Evolutionary conservation across 2,888 invertebrate genomes (phyloP), one percentile per base, ranked within the genome.

Genomic region (Mythimna ferrago): DNA sequence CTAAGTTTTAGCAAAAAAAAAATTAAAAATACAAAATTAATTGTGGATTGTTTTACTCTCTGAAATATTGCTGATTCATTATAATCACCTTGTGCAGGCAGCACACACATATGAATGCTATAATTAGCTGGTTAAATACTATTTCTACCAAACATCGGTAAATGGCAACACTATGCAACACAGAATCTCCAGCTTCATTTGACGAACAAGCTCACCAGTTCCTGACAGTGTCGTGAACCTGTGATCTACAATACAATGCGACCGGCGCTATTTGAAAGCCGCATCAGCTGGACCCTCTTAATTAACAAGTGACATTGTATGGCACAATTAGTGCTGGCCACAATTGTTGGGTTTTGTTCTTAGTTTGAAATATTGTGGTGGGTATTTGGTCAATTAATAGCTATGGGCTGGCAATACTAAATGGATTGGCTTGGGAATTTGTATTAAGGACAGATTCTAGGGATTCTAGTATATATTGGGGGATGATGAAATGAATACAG

Each of bases 261-360:
- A 76, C 73, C 80, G 70, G 73, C 83, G 81, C 73, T 67, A 81
- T 86, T 84, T 88, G 85, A 89, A 89, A 89, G 88, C 80, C 77
- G 80, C 84, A 73, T 85, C 87, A 86, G 71, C 71, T 78, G 83
- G 71, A 76, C 71, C 72, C 83, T 75, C 82, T 89, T 92, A 90
- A 92, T 91, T 91, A 92, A 85, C 85, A 63, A 81, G 70, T 78
- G 89, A 88, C 89, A 89, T 92, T 92, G 85, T 92, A 91, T 91
- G 78, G 89, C 84, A 89, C 87, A 90, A 90, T 90, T 87, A 86
- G 83, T 71, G 81, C 71, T 72, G 53, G 67, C 51, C 44, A 69
- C 78, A 78, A 78, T 77, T 79, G 76, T 69, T 57, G 11, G 19
- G 63, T 61, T 73, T 72, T 78, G 73, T 78, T 73, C 26, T 63